A percentile compares a stretch with the other conserved stretches of the same genome.
phyloP scores from a whole-genome alignment of 1,140 invertebrate genomes.

The Orius laevigatus region DNA sequence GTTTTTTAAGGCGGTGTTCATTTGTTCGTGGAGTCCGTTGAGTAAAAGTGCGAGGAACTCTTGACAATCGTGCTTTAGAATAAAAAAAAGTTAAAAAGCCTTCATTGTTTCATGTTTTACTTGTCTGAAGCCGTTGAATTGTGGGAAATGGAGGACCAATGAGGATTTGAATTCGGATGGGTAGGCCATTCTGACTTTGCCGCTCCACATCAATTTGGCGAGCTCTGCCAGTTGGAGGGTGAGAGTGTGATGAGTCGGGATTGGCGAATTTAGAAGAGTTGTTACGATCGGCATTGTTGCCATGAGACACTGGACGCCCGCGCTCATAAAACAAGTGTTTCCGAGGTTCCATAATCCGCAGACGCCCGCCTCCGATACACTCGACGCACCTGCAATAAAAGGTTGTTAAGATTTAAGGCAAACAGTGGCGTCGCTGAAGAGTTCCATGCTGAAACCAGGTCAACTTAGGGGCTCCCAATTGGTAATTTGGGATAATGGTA shows the following conservation, averaged over 20 bases:
- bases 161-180: slow-evolving; percentile 44
- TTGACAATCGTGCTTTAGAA: slow-evolving; percentile 51
- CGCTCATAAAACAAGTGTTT: slow-evolving; percentile 58
- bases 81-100: slow-evolving; percentile 11
- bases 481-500: no score
- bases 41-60: slow-evolving; percentile 52
- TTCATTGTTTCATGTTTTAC: slow-evolving; percentile 21
- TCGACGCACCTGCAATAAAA: slow-evolving; percentile 11
- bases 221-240: slow-evolving; percentile 38
- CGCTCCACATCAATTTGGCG: slow-evolving; percentile 45
- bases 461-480: no score
- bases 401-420: no score
- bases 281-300: slow-evolving; percentile 35
- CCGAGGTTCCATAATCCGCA: slow-evolving; percentile 49
- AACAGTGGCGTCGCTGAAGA: no score
- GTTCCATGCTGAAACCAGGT: no score
- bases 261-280: slow-evolving; percentile 37
- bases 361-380: slow-evolving; percentile 30
- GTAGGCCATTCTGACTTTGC: slow-evolving; percentile 36
- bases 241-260: slow-evolving; percentile 27
- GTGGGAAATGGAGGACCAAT: slow-evolving; percentile 41
- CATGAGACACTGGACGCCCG: slow-evolving; percentile 46
- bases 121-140: slow-evolving; percentile 46
- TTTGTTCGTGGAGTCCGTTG: slow-evolving; percentile 49
- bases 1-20: slow-evolving; percentile 32